Evolutionary conservation across 2,888 invertebrate species (phyloP), one percentile per base, ranked within the genome.

Genomic region (Bruchidius siliquastri): DNA sequence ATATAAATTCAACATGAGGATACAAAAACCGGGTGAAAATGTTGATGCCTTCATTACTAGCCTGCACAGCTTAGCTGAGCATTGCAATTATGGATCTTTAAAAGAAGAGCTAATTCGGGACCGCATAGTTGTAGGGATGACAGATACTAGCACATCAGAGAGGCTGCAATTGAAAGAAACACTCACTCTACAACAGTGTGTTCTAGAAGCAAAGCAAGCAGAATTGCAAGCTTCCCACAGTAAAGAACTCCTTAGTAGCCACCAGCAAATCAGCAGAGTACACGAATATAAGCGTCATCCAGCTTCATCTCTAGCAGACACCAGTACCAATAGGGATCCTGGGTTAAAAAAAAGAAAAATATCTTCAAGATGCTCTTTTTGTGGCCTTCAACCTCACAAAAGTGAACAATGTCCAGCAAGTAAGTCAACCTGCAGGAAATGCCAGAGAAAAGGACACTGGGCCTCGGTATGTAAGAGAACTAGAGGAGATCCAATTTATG

Each of bases 71-170:
- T n/a, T 74, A 30, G 75, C 75, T 30, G 73, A 75, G 67, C 69
- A 71, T 68, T 75, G 75, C 22, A 70, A 75, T 18, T 75, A 73
- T 72, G 75, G 73, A 1, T 22, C 68, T 8, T 72, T 82, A 20
- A 76, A 76, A 70, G 77, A 81, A 10, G 76, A 80, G 20, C 71
- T 83, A 6, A 82, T 83, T 10, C 73, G 82, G 67, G 82, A 83
- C 71, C 72, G 79, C 21, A 82, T 83, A 69, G 77, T 80, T 8
- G 79, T 81, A 18, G 82, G 81, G 0, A 74, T 83, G 70, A 18
- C 21, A 21, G 81, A 82, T 71, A 22, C 32, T 2, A 76, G 73
- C 74, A 76, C 78, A 0, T 77, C 76, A 20, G 79, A 82, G 73
- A 74, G 73, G 22, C 74, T 83, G 22, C 81, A 75, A 20, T 20